Evolutionary conservation across 1,140 invertebrate genomes (phyloP), one percentile per base, ranked within the genome.

Genomic region (Bathynomus jamesi): DNA sequence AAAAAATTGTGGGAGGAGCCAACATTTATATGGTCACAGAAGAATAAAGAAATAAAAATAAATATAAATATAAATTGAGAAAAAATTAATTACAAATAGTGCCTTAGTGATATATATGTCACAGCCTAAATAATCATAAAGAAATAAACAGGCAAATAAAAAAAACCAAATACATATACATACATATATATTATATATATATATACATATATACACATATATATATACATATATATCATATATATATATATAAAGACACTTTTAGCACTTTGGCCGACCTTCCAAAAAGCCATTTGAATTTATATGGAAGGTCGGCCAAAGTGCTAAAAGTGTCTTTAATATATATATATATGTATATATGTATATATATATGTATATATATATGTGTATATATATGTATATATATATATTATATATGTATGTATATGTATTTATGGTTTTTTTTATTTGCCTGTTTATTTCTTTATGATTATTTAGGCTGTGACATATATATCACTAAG

Each of bases 361-460:
- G 24, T 29, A 66, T 27, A 65, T 69, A 69, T 25, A 29, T 1
- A 65, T 25, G 13, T n/a, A 27, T 69, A 69, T 67, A 2, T 62
- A 3, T 65, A 30, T 68, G n/a, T 63, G n/a, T 63, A 30, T 63
- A 27, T 27, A 63, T 30, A 27, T 63, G n/a, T 30, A 27, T 40
- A 40, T 40, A 40, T 30, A 63, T 63, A 27, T 63, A 63, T 30
- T 30, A 30, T 63, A 63, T 63, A 63, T 63, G 13, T 63, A 27
- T 27, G n/a, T 30, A 30, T 63, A 63, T 63, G n/a, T 27, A 30
- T 27, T 8, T 27, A 63, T n/a, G n/a, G n/a, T n/a, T n/a, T n/a
- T n/a, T n/a, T n/a, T n/a, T n/a, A n/a, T n/a, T n/a, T n/a, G n/a
- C n/a, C n/a, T n/a, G n/a, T n/a, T n/a, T n/a, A n/a, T n/a, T n/a